Conservation (phyloP, 64 coral and sea anemone genomes). For the Cladopsammia gracilis region DNA sequence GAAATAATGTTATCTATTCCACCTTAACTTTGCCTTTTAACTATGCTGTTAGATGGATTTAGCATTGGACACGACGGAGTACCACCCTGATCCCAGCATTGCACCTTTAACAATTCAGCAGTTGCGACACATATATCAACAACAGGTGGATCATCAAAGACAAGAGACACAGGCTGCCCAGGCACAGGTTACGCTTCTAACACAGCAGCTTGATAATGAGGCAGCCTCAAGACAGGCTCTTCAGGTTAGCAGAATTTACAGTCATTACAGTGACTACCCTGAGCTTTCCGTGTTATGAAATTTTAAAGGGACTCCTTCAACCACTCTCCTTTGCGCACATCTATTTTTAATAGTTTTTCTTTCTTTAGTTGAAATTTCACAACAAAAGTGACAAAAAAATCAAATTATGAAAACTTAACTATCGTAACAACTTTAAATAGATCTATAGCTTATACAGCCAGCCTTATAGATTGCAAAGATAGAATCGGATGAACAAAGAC, state of each 20-base stretch:
- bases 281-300: too few species aligned
- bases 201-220: slow-evolving; percentile 64
- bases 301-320: too few species aligned
- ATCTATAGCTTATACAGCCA: too few species aligned
- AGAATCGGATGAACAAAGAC: too few species aligned
- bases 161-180: slow-evolving; percentile 79
- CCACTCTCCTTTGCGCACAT: too few species aligned
- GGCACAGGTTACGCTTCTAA: slow-evolving; percentile 29
- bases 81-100: slow-evolving; percentile 35
- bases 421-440: too few species aligned
- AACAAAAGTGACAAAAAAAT: too few species aligned
- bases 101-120: slow-evolving; percentile 67
- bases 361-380: too few species aligned
- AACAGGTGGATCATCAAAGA: slow-evolving; percentile 73
- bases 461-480: too few species aligned
- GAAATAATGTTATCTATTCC: neutral
- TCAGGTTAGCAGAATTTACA: slow-evolving; percentile 25
- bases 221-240: slow-evolving; percentile 48
- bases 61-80: neutral
- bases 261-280: too few species aligned
- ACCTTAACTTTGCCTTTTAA: neutral
- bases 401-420: too few species aligned
- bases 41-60: slow-evolving; percentile 23
- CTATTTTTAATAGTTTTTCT: too few species aligned
- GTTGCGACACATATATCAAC: slow-evolving; percentile 71